Evolutionary conservation across 2,113 vertebrate species (phyloP).

Genomic region (Phalacrocorax pelagicus): DNA sequence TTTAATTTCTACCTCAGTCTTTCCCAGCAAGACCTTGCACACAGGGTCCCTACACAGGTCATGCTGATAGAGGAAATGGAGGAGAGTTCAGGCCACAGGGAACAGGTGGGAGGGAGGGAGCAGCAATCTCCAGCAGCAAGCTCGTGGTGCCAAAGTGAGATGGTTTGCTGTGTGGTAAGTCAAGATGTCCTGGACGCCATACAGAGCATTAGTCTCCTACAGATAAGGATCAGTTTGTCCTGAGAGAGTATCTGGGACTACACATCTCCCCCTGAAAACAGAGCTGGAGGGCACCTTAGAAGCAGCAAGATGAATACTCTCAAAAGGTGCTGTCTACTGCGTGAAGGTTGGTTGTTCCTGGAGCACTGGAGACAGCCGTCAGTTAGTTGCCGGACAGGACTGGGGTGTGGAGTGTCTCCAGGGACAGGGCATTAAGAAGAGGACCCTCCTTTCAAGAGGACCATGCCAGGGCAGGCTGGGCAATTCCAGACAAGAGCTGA

Average conservation of each 20-base stretch:
- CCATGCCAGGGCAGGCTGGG: not conserved
- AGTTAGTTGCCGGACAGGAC: not conserved
- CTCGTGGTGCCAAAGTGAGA: not conserved
- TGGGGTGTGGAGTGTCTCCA: not conserved
- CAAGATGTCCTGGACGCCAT: not conserved
- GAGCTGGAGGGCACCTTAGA: not conserved
- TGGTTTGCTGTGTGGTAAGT: not conserved
- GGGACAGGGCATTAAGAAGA: not conserved
- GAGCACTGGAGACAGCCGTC: not conserved
- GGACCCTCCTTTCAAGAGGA: not conserved
- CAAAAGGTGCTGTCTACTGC: not conserved
- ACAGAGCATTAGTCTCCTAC: not conserved
- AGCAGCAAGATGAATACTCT: not conserved
- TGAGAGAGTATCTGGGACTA: not conserved
- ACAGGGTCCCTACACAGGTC: not conserved
- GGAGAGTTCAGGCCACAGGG: not conserved
- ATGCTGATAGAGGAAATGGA: accelerated
- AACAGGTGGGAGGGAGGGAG: not conserved
- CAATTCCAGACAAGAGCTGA: not conserved
- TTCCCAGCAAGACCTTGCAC: not conserved
- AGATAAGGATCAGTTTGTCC: accelerated
- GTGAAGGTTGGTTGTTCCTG: not conserved
- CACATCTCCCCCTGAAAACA: not conserved
- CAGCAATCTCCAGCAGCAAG: not conserved
- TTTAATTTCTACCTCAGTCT: not conserved